phyloP scores from a whole-genome alignment of 2,797 vertebrate species.

The Pampus argenteus region DNA sequence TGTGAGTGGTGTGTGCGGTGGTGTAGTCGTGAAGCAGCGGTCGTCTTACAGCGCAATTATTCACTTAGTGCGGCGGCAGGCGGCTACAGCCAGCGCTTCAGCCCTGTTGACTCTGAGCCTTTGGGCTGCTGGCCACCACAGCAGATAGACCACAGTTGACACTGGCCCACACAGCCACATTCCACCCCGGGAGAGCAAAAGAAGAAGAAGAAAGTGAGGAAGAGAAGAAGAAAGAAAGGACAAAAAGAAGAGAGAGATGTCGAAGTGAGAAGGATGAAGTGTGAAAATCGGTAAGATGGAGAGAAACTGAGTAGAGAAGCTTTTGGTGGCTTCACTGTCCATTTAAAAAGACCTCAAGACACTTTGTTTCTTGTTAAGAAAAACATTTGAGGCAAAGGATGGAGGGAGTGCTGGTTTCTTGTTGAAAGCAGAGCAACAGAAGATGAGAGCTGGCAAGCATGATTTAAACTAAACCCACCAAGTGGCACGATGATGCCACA shows the following conservation, averaged over 20 bases:
- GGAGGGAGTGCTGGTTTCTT: constrained; percentile 32
- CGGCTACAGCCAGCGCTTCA: constrained; percentile 58
- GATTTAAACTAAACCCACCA: constrained; percentile 37
- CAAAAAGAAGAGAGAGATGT: not conserved
- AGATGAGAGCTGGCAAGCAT: constrained; percentile 24
- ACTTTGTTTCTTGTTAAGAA: constrained; percentile 16
- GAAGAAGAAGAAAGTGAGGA: not conserved
- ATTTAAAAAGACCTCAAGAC: constrained; percentile 23
- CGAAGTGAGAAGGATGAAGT: not conserved
- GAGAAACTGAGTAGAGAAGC: not conserved
- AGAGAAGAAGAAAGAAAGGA: not conserved
- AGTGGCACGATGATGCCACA: constrained; percentile 18
- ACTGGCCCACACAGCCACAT: constrained; percentile 74
- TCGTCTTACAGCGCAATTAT: constrained; percentile 81
- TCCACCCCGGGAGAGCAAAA: constrained; percentile 54
- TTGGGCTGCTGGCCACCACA: constrained; percentile 59
- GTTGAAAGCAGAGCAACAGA: constrained; percentile 29
- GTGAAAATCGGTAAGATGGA: not conserved
- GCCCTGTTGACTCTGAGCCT: constrained; percentile 76
- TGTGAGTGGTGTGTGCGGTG: constrained; percentile 56
- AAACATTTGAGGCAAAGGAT: constrained; percentile 29
- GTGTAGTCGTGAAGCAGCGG: constrained; percentile 70
- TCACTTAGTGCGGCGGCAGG: constrained; percentile 77
- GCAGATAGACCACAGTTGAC: constrained; percentile 79
- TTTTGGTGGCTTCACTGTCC: constrained; percentile 15